Evolutionary conservation across 2,888 invertebrate species (phyloP), one percentile per base, ranked within the genome.

Genomic region (Fragum whitleyi): DNA sequence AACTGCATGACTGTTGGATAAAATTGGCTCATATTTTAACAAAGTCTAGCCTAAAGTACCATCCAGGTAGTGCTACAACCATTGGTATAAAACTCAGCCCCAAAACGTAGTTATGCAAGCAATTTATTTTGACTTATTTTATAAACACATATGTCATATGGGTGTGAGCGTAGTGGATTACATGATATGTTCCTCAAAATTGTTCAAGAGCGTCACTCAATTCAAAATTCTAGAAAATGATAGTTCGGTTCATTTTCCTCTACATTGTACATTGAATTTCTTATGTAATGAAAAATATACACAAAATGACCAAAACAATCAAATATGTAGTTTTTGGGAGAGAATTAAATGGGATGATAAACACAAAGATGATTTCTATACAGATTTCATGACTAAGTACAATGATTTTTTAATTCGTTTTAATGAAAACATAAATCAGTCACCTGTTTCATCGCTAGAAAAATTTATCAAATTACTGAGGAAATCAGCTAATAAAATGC

Each of bases 261-360:
- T 57, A 6, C 57, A 23, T 51, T 69, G 68, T 69, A 47, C 16
- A 28, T 51, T 69, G n/a, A n/a, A 47, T 14, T n/a, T 47, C 14
- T n/a, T 47, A 47, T 47, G n/a, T 14, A 47, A 14, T n/a, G 14
- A n/a, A 47, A 47, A 47, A 47, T 9, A 3, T 9, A 5, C 5
- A 5, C 14, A 19, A n/a, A n/a, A 47, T 14, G n/a, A 47, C 2
- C 14, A 2, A n/a, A 19, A 19, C 47, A 5, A 3, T 19, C 47
- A 19, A 47, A 47, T 9, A 47, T n/a, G 14, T 47, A 14, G 3
- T 19, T n/a, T n/a, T 19, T 47, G 47, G 47, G 14, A 14, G 3
- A 47, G n/a, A n/a, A 19, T 47, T n/a, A 26, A 67, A 57, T 57
- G 57, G 57, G n/a, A 21, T 14, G 23, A 57, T 26, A 19, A 11